Evolutionary conservation across 1,140 invertebrate genomes (phyloP), one percentile per base, ranked within the genome.

Genomic region (Eufriesea mexicana): DNA sequence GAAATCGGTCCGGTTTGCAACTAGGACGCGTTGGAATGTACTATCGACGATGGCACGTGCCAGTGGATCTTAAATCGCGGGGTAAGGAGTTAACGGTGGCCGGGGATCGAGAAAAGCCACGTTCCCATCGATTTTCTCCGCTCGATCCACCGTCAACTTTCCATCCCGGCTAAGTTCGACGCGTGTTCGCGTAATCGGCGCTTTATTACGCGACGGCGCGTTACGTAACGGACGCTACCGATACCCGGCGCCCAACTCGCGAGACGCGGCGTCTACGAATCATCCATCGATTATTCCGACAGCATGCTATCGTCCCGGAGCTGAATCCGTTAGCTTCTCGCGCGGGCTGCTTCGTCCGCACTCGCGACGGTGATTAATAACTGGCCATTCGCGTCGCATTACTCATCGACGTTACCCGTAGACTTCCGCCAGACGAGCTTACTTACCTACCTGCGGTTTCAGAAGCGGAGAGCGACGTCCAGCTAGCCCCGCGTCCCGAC

Each of bases 381-480:
- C 87, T 83, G 79, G 72, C 74, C 67, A 78, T 90, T 88, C 89
- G 77, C 89, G 84, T 87, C 84, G 86, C 89, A 90, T 91, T 91
- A 91, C 88, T 91, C 89, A 91, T 91, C 83, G 86, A 84, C 72
- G 75, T 78, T 81, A 79, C 73, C 47, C 79, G 74, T 82, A 89
- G 89, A 91, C 90, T 91, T 90, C 88, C 90, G 88, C 80, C 90
- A 88, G 85, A 86, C 85, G 84, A 84, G 85, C 86, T n/a, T n/a
- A n/a, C 82, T 90, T 90, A 87, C 84, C 88, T 89, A 89, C 90
- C 91, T 92, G 90, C 87, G 91, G 91, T 91, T 84, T 74, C 83
- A 35, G 73, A 70, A 67, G 72, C 74, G 70, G 80, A 80, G 64
- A 64, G 66, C 77, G 74, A 77, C 86, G 73, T 57, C 83, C 78